A percentile compares a stretch with the other conserved stretches of the same genome.
These are phyloP conservation scores for Polypterus bichir DNA, from an alignment of 2,113 vertebrate genomes.

Conservation along the genomic window DNA sequence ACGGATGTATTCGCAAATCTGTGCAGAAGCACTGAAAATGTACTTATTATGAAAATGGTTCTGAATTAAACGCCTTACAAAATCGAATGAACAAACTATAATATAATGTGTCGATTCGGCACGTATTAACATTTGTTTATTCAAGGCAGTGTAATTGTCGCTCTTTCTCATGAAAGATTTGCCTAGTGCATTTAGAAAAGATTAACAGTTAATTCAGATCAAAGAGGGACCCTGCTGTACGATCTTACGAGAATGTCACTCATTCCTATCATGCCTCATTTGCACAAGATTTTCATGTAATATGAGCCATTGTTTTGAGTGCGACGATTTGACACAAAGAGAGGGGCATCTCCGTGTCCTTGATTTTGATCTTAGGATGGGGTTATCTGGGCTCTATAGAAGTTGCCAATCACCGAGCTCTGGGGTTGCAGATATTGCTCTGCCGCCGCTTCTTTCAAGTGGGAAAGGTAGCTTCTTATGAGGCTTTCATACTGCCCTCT, in stretches of 20 bases:
- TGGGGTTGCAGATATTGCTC: constrained; percentile 43
- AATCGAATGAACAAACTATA: too few relatives aligned
- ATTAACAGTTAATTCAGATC: constrained; percentile 71
- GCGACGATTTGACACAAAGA: constrained; percentile 58
- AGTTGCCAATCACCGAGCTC: constrained; percentile 47
- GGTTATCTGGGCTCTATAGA: constrained; percentile 37
- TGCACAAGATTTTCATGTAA: constrained; percentile 74
- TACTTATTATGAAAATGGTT: too few relatives aligned
- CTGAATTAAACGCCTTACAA: too few relatives aligned
- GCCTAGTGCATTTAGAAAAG: constrained; percentile 52
- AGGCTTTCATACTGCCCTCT: constrained; percentile 53
- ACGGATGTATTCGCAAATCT: too few relatives aligned
- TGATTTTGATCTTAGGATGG: constrained; percentile 26
- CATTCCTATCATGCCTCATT: constrained; percentile 62
- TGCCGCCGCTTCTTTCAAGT: constrained; percentile 55
- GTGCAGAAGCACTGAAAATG: too few relatives aligned
- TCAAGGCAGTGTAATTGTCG: not conserved
- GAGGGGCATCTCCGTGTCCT: constrained; percentile 35
- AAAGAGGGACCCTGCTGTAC: constrained; percentile 70
- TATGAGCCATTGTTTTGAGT: constrained; percentile 68
- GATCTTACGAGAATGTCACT: constrained; percentile 67
- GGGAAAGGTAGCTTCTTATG: constrained; percentile 39
- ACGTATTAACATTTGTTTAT: constrained; percentile 26
- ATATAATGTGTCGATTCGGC: not conserved
- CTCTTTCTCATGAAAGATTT: constrained; percentile 46